Conservation (phyloP, 2,113 vertebrate species). For the Monopterus albus region DNA sequence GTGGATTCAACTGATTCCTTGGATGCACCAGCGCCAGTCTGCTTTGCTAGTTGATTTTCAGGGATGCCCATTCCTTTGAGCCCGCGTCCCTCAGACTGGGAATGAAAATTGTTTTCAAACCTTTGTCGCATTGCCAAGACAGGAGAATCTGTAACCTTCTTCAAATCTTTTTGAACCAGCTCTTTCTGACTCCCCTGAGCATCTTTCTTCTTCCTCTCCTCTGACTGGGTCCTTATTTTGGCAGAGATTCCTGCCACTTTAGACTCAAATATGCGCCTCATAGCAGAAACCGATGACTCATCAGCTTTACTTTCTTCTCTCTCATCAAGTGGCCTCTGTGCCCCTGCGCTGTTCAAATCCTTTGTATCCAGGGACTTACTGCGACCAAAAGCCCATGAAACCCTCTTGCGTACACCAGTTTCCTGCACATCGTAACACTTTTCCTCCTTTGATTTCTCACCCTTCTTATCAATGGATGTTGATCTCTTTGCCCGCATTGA, state of each 20-base stretch:
- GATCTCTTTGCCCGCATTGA: constrained; percentile 84
- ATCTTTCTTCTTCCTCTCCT: constrained; percentile 81
- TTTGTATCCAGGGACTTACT: constrained; percentile 82
- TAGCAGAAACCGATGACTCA: constrained; percentile 84
- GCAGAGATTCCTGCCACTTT: constrained; percentile 88
- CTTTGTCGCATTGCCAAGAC: constrained; percentile 84
- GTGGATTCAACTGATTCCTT: constrained; percentile 90
- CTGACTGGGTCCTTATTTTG: constrained; percentile 84
- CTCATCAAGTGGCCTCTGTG: constrained; percentile 36
- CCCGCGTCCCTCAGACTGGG: constrained; percentile 89
- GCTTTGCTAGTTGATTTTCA: constrained; percentile 85
- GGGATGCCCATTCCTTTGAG: constrained; percentile 85
- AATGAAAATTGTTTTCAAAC: constrained; percentile 89
- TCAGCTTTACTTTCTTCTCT: constrained; percentile 60
- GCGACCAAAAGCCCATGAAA: constrained; percentile 84
- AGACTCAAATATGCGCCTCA: constrained; percentile 88
- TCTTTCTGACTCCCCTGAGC: constrained; percentile 57
- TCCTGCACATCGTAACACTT: constrained; percentile 71
- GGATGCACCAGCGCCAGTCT: constrained; percentile 77
- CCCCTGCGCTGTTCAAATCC: constrained; percentile 26
- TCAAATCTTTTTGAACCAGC: constrained; percentile 42
- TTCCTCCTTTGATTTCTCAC: constrained; percentile 64
- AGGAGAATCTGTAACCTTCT: constrained; percentile 82
- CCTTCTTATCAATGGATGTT: constrained; percentile 78
- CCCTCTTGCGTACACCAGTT: constrained; percentile 65